phyloP scores from a whole-genome alignment of 2,113 vertebrate genomes.

The Etia nguti region DNA sequence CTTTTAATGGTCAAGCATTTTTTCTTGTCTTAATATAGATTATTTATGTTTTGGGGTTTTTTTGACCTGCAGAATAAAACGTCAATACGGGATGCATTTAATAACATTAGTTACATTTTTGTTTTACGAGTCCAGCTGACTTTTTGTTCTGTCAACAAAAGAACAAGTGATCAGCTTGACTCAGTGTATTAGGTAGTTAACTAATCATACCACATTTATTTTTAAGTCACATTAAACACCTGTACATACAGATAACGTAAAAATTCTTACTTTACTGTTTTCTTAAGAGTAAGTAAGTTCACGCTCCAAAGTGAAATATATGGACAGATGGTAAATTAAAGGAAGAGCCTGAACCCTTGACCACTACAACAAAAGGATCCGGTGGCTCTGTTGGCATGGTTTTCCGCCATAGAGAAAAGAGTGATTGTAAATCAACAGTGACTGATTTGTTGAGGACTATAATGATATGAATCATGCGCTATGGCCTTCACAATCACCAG shows the following conservation, averaged over 20 bases:
- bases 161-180: neutral
- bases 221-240: neutral
- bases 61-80: neutral
- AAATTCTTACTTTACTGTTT: neutral
- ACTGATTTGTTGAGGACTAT: neutral
- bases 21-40: neutral
- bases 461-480: neutral
- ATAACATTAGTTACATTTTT: neutral
- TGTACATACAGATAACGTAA: rapidly evolving
- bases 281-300: neutral
- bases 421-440: neutral
- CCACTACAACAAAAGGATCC: neutral
- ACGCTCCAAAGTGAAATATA: neutral
- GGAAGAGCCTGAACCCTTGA: neutral
- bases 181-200: neutral
- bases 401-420: neutral
- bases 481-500: neutral
- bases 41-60: neutral
- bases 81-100: neutral
- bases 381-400: neutral
- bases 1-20: neutral
- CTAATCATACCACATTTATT: neutral
- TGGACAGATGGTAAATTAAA: neutral
- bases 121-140: neutral
- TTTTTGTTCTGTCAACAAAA: neutral